Percentiles rank a stretch among this genome's conserved stretches.
Evolutionary conservation across 1,140 invertebrate genomes (phyloP).

Genomic region (Bathynomus jamesi): DNA sequence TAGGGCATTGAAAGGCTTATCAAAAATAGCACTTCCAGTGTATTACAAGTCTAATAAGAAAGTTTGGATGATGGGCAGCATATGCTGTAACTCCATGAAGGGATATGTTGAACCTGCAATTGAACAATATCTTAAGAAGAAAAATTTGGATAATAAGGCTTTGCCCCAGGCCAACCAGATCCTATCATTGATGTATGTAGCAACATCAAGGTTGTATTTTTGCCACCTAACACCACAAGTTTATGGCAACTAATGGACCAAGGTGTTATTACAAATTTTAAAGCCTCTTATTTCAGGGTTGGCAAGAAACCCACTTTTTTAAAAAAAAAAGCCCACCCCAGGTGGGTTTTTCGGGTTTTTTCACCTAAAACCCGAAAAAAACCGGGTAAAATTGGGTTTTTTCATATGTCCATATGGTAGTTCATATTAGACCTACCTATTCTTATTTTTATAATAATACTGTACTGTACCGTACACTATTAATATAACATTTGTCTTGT

Average conservation of each 20-base stretch:
- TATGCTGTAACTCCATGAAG: background rate
- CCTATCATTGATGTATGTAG: background rate
- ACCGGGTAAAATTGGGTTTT: too few species aligned
- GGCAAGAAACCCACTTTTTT: too few species aligned
- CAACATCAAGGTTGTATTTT: background rate
- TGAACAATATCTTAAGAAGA: background rate
- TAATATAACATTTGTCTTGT: too few species aligned
- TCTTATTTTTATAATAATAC: too few species aligned
- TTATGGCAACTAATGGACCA: background rate
- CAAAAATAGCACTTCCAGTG: background rate
- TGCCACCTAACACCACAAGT: background rate
- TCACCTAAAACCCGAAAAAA: too few species aligned
- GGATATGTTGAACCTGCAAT: background rate
- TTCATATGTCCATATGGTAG: too few species aligned
- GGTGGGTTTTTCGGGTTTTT: too few species aligned
- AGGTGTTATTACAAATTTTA: background rate
- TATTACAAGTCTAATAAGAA: background rate
- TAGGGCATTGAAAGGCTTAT: background rate
- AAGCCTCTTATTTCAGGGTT: too few species aligned
- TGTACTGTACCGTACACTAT: too few species aligned
- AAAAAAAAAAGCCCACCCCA: too few species aligned
- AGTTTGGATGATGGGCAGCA: background rate
- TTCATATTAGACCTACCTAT: too few species aligned
- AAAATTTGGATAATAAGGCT: constrained; percentile 2
- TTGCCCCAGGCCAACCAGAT: background rate